Evolutionary conservation across 2,797 vertebrate genomes (phyloP).

Genomic region (Galagoides demidoff): DNA sequence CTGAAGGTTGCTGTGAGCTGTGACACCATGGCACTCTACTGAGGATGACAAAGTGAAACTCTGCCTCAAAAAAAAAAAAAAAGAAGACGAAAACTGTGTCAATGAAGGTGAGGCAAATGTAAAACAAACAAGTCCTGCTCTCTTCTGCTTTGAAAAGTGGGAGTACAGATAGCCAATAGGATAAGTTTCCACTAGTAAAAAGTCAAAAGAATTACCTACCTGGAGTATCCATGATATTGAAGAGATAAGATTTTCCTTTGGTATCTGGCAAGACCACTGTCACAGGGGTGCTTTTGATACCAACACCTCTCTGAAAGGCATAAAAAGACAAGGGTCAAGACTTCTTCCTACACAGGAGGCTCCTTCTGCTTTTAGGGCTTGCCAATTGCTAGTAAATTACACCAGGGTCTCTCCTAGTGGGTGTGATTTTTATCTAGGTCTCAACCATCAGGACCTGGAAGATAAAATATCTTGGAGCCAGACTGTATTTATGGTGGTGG

Average conservation of each 20-base stretch:
- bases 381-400: background rate
- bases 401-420: background rate
- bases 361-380: background rate
- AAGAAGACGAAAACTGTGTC: background rate
- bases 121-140: background rate
- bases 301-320: slow-evolving; percentile 94
- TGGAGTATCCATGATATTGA: slow-evolving; percentile 99
- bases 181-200: background rate
- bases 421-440: slow-evolving; percentile 8
- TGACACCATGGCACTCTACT: no score
- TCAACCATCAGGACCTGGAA: slow-evolving; percentile 27
- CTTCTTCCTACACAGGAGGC: background rate
- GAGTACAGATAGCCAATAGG: background rate
- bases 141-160: background rate
- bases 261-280: slow-evolving; percentile 98
- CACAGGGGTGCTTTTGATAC: slow-evolving; percentile 98
- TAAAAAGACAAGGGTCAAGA: background rate
- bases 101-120: background rate
- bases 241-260: slow-evolving; percentile 98
- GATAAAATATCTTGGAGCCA: background rate
- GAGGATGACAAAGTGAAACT: no score
- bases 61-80: no score
- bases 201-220: slow-evolving; percentile 86
- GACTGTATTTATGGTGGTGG: background rate
- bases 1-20: no score